Percentiles rank a stretch among this genome's conserved stretches.
Evolutionary conservation across 2,888 invertebrate species (phyloP).

Genomic region (Lymantria monacha): DNA sequence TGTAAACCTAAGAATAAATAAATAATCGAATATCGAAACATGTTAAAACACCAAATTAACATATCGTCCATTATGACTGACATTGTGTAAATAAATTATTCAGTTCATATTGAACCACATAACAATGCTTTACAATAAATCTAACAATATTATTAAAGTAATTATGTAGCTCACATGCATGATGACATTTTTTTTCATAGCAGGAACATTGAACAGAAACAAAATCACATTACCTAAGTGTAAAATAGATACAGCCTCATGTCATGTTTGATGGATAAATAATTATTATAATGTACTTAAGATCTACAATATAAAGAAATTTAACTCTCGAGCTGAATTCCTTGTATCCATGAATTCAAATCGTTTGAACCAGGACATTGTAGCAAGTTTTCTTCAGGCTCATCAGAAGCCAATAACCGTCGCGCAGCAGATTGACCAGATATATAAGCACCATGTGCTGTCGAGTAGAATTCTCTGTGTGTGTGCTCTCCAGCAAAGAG

Average conservation of each 20-base stretch:
- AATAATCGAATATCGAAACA: no score
- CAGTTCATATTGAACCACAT: no score
- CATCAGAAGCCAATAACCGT: conserved; percentile 84
- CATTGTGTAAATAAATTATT: no score
- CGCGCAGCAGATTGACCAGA: conserved; percentile 93
- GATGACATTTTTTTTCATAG: conserved; percentile 14
- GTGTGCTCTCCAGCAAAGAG: conserved; percentile 98
- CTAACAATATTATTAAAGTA: no score
- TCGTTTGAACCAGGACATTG: conserved; percentile 90
- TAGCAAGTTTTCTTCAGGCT: conserved; percentile 84
- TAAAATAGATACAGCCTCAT: conserved; percentile 30
- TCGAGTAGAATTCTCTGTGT: conserved; percentile 96
- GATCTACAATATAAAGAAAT: conserved; percentile 17
- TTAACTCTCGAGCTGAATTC: conserved; percentile 87
- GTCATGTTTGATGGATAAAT: conserved; percentile 31
- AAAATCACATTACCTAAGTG: conserved; percentile 37
- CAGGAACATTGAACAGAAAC: conserved; percentile 22
- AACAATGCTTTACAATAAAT: no score
- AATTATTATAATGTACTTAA: conserved; percentile 26
- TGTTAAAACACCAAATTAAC: no score
- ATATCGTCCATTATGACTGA: no score
- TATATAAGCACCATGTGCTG: conserved; percentile 96
- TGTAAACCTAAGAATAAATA: no score
- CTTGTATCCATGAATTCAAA: conserved; percentile 93
- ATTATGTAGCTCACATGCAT: no score